Evolutionary conservation across 2,797 vertebrate genomes (phyloP).

Genomic region (Neostethus bicornis): DNA sequence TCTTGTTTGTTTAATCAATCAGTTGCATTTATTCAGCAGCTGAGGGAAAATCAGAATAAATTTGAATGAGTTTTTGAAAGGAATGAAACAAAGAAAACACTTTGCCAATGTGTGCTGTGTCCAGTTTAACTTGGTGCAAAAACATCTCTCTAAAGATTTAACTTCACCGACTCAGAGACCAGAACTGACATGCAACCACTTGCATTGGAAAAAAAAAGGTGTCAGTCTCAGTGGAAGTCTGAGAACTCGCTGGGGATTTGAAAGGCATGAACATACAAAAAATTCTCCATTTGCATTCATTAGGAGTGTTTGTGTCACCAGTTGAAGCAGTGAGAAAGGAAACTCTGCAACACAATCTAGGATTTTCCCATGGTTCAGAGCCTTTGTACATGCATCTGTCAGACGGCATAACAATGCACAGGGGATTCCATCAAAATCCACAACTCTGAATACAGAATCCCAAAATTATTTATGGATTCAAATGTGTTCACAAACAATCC

Average conservation of each 20-base stretch:
- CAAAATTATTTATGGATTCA: slow-evolving; percentile 29
- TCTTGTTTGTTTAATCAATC: slow-evolving; percentile 41
- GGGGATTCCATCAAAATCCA: slow-evolving; percentile 32
- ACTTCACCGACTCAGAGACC: slow-evolving; percentile 44
- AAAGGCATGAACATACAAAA: slow-evolving; percentile 22
- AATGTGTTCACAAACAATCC: slow-evolving; percentile 19
- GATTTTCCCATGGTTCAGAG: slow-evolving; percentile 47
- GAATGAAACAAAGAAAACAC: slow-evolving; percentile 13
- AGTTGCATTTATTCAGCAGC: slow-evolving; percentile 44
- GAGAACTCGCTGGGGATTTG: slow-evolving; percentile 27
- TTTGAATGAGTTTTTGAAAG: slow-evolving; percentile 43
- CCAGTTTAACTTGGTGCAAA: slow-evolving; percentile 10
- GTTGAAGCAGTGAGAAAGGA: slow-evolving; percentile 23
- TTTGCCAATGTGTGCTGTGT: slow-evolving; percentile 22
- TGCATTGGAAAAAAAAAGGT: slow-evolving; percentile 26
- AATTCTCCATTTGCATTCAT: slow-evolving; percentile 59
- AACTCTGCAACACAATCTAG: slow-evolving; percentile 35
- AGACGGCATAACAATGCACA: slow-evolving; percentile 43
- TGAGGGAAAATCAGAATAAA: slow-evolving; percentile 25
- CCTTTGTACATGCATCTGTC: slow-evolving; percentile 57
- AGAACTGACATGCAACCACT: slow-evolving; percentile 45
- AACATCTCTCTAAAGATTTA: slow-evolving; percentile 29
- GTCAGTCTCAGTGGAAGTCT: slow-evolving; percentile 32
- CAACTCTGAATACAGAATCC: slow-evolving; percentile 17
- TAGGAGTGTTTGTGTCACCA: slow-evolving; percentile 35